phyloP scores from a whole-genome alignment of 1,140 invertebrate species.

The Pachypsylla venusta region DNA sequence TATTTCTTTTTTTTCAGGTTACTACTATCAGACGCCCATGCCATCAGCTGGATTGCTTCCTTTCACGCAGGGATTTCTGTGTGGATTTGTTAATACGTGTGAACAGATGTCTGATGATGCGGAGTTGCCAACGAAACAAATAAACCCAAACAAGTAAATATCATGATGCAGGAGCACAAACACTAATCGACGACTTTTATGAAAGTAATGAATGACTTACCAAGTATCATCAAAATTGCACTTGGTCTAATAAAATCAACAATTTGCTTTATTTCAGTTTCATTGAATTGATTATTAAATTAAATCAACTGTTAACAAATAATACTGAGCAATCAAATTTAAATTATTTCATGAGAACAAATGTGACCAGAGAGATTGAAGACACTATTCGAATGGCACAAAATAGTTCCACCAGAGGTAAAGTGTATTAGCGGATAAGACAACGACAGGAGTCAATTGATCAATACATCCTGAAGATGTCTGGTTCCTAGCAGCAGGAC shows the following conservation, averaged over 20 bases:
- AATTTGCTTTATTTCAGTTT: too few species aligned
- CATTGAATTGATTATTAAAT: background rate
- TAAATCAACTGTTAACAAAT: background rate
- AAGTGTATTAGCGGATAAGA: too few species aligned
- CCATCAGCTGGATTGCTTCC: slow-evolving; percentile 40
- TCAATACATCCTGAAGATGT: too few species aligned
- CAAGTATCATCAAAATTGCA: too few species aligned
- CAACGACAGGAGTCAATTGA: too few species aligned
- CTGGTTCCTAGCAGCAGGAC: too few species aligned
- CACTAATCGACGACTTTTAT: too few species aligned
- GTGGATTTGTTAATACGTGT: slow-evolving; percentile 42
- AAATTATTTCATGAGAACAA: background rate
- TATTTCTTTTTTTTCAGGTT: slow-evolving; percentile 32
- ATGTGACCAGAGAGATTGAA: background rate
- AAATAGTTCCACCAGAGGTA: background rate
- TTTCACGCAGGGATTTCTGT: slow-evolving; percentile 38
- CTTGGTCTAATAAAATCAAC: too few species aligned
- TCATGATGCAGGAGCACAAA: too few species aligned
- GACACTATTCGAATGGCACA: background rate
- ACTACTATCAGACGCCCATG: slow-evolving; percentile 42
- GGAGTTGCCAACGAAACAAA: slow-evolving; percentile 10
- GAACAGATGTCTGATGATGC: slow-evolving; percentile 22
- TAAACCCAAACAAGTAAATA: slow-evolving; percentile 2
- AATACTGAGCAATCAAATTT: too few species aligned
- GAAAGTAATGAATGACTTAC: too few species aligned